phyloP scores from a whole-genome alignment of 2,888 invertebrate species.

The Epiblema foenella region DNA sequence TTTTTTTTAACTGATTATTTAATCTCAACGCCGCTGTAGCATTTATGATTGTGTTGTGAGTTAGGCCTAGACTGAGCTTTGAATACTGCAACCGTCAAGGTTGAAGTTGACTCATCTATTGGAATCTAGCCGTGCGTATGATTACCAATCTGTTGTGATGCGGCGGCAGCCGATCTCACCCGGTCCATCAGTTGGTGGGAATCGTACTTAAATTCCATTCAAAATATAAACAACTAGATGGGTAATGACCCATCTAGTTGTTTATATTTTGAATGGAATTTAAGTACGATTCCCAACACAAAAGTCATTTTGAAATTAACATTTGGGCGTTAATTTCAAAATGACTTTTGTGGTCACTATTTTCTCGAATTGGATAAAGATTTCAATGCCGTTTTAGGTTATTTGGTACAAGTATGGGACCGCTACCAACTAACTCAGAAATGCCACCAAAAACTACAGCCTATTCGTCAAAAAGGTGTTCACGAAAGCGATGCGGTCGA shows the following conservation, averaged over 20 bases:
- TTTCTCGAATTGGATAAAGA: too few relatives aligned
- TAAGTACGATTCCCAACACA: background rate
- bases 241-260: too few relatives aligned
- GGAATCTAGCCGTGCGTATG: background rate
- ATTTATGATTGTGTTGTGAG: background rate
- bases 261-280: background rate
- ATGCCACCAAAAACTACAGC: too few relatives aligned
- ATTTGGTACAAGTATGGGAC: too few relatives aligned
- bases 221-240: background rate
- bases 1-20: background rate
- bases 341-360: too few relatives aligned
- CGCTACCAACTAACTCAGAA: too few relatives aligned
- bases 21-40: background rate
- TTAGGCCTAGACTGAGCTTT: background rate
- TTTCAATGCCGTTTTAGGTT: too few relatives aligned
- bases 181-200: background rate
- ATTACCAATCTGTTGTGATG: background rate
- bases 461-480: too few relatives aligned
- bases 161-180: background rate
- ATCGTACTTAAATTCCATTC: background rate
- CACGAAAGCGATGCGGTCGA: too few relatives aligned
- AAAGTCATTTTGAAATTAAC: too few relatives aligned
- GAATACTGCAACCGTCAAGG: background rate
- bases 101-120: background rate
- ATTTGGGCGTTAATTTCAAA: too few relatives aligned